Base-by-base conservation (phyloP, 2,113 vertebrate genomes). In the Hepsetus odoe region DNA sequence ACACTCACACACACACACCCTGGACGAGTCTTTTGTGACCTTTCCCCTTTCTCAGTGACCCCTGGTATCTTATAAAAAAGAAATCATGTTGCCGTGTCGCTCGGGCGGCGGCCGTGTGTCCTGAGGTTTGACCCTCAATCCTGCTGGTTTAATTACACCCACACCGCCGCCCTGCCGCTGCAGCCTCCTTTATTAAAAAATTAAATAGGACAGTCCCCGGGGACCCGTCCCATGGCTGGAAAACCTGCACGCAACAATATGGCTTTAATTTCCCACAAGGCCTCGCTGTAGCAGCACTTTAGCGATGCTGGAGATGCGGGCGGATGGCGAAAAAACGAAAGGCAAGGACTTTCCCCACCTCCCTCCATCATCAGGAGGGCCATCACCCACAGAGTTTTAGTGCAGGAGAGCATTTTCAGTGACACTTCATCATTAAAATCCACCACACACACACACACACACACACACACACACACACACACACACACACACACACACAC, bases 201-300 rank as follows among this genome's bases (percentile, higher is more conserved):
- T 84, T 90, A 87, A 88, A 91, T 93, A 85, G 82, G 86, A 74
- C 69, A 64, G 40, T 89, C 91, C 85, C 89, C 10, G 20, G 90
- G 85, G 91, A 90, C 4, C 38, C 53, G 44, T 59, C 44, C 74
- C 87, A 86, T 91, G 88, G 86, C 89, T 88, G 83, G 84, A 88
- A 49, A 91, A 91, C 92, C 88, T 87, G 88, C 92, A 84, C 76
- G 18, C 80, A 72, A 91, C 92, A 92, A 91, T 91, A 90, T 91
- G 87, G 87, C 91, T 90, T 91, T 94, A 93, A 94, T 94, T 94
- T 94, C 92, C 92, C 92, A 51, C 38, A 88, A 86, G 91, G 46
- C 68, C 49, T 32, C 66, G 24, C 49, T 62, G 64, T 66, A 66
- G 59, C 51, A 77, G 26, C 49, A 46, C 53, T 40, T 44, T 35